Evolutionary conservation across 1,140 invertebrate species (phyloP).

Genomic region (Camponotus vicinus): DNA sequence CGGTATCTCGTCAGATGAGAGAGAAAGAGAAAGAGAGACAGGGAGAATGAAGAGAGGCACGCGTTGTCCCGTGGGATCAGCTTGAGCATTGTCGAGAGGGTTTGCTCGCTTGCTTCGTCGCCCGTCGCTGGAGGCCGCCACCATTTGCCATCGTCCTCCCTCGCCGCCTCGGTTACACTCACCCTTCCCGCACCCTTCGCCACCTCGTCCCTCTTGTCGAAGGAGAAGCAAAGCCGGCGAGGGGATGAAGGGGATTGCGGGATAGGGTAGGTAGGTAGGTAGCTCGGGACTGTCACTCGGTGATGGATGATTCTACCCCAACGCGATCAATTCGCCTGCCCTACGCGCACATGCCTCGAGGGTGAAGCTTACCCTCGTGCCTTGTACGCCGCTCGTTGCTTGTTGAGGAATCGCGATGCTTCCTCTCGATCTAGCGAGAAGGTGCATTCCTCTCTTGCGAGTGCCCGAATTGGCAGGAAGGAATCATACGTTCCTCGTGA

Average conservation of each 20-base stretch:
- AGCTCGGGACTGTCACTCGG: slow-evolving; percentile 84
- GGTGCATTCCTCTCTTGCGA: slow-evolving; percentile 67
- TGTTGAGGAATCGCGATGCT: slow-evolving; percentile 60
- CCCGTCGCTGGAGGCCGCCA: slow-evolving; percentile 78
- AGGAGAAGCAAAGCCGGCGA: slow-evolving; percentile 71
- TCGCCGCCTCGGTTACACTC: slow-evolving; percentile 66
- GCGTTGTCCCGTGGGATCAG: slow-evolving; percentile 78
- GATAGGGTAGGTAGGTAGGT: slow-evolving; percentile 76
- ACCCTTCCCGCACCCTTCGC: slow-evolving; percentile 50
- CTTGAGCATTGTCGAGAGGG: slow-evolving; percentile 79
- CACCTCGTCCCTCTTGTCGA: slow-evolving; percentile 73
- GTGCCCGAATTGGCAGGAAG: slow-evolving; percentile 20
- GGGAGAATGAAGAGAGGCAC: slow-evolving; percentile 45
- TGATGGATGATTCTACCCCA: slow-evolving; percentile 85
- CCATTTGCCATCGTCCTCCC: slow-evolving; percentile 65
- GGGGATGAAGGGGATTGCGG: slow-evolving; percentile 66
- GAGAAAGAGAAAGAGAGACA: background rate
- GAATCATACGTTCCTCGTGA: background rate
- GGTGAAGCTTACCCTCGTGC: slow-evolving; percentile 69
- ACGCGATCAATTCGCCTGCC: slow-evolving; percentile 85
- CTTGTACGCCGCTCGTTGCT: slow-evolving; percentile 14
- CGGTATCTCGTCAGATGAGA: background rate
- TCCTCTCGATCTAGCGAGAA: slow-evolving; percentile 68
- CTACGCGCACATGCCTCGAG: slow-evolving; percentile 73
- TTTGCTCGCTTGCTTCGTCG: slow-evolving; percentile 80